Evolutionary conservation across 1,140 invertebrate genomes (phyloP).

Genomic region (Heliconius congener): DNA sequence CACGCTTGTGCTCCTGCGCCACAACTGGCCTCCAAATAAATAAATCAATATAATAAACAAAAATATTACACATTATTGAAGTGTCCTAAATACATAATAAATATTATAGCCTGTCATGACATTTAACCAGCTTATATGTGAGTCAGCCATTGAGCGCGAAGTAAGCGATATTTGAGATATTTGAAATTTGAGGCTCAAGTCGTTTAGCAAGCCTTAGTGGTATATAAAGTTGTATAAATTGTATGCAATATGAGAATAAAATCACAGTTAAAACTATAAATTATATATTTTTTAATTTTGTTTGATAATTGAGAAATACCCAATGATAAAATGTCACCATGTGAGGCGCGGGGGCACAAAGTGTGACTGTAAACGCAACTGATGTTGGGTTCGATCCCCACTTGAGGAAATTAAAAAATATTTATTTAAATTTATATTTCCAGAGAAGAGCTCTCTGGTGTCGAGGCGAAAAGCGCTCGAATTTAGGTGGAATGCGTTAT

Average conservation of each 20-base stretch:
- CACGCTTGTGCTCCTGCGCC: too few relatives aligned
- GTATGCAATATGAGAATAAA: slow-evolving; percentile 1
- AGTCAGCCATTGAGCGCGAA: slow-evolving; percentile 1
- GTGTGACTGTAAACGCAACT: too few relatives aligned
- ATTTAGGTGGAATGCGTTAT: too few relatives aligned
- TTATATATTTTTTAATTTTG: background rate
- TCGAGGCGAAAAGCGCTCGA: too few relatives aligned
- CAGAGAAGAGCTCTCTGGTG: too few relatives aligned
- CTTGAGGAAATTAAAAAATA: too few relatives aligned
- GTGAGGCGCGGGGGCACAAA: too few relatives aligned
- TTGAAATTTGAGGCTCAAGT: background rate
- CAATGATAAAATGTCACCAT: background rate
- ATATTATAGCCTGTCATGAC: background rate
- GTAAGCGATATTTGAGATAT: background rate
- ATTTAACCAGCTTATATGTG: slow-evolving; percentile 11
- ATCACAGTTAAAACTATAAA: background rate
- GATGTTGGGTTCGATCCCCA: too few relatives aligned
- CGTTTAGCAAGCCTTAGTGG: slow-evolving; percentile 14
- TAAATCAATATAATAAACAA: too few relatives aligned
- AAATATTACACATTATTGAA: background rate
- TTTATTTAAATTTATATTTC: too few relatives aligned
- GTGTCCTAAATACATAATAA: slow-evolving; percentile 21
- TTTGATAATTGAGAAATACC: too few relatives aligned
- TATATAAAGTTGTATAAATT: slow-evolving; percentile 25
- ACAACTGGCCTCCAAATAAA: too few relatives aligned